phyloP scores from a whole-genome alignment of 2,797 vertebrate genomes.

The Orientallactaga sibirica region DNA sequence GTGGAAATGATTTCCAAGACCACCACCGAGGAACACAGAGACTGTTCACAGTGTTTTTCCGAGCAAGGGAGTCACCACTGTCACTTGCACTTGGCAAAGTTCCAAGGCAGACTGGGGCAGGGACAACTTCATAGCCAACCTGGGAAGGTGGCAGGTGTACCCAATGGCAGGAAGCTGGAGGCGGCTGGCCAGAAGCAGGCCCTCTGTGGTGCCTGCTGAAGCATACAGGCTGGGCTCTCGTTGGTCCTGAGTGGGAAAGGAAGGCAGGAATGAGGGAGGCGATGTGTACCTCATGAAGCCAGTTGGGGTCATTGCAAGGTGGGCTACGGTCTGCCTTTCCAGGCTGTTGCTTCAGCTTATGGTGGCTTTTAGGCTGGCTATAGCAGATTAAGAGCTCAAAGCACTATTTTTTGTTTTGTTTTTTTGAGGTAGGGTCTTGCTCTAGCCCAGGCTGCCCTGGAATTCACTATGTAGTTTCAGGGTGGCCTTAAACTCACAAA shows the following conservation, averaged over 20 bases:
- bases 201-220: background rate
- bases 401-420: too few relatives aligned
- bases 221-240: rapidly evolving
- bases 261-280: rapidly evolving
- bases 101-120: rapidly evolving
- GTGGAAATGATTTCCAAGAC: background rate
- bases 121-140: too few relatives aligned
- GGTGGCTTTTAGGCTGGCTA: background rate
- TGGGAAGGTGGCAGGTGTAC: rapidly evolving
- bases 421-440: too few relatives aligned
- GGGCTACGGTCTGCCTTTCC: rapidly evolving
- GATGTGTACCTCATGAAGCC: rapidly evolving
- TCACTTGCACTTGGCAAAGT: background rate
- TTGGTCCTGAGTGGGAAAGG: too few relatives aligned
- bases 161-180: background rate
- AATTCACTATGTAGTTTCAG: too few relatives aligned
- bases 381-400: background rate
- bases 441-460: too few relatives aligned
- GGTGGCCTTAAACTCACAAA: too few relatives aligned
- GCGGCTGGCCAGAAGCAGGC: too few relatives aligned
- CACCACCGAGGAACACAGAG: rapidly evolving
- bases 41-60: rapidly evolving
- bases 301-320: rapidly evolving
- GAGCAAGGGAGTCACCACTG: rapidly evolving
- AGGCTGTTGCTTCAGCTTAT: background rate